Conservation (phyloP, 2,113 vertebrate species). For the Callipepla squamata region DNA sequence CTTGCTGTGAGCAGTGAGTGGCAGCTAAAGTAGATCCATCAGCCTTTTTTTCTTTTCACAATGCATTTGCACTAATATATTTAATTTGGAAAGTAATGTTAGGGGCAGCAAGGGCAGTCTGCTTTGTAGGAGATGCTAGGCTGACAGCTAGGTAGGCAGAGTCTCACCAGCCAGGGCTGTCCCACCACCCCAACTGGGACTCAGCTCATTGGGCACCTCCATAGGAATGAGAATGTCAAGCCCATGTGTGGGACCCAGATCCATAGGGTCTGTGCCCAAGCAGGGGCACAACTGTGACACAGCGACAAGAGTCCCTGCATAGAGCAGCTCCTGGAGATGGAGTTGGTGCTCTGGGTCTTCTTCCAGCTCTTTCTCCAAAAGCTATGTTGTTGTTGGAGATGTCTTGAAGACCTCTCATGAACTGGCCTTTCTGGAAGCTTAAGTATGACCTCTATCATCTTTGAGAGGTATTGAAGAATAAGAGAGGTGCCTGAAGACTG, state of each 20-base stretch:
- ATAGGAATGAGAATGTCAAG: not conserved
- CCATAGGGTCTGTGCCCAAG: fast-evolving
- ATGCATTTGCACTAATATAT: not conserved
- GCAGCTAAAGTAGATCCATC: not conserved
- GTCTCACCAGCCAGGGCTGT: fast-evolving
- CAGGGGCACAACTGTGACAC: not conserved
- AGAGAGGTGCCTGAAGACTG: too few species aligned
- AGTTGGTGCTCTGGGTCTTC: not conserved
- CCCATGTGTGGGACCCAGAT: fast-evolving
- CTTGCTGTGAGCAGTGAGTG: not conserved
- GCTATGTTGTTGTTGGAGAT: not conserved
- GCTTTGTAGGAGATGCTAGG: not conserved
- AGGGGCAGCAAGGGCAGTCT: not conserved
- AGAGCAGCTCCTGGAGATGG: not conserved
- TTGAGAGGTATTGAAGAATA: too few species aligned
- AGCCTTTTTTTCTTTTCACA: not conserved
- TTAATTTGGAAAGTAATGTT: not conserved
- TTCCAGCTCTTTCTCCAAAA: not conserved
- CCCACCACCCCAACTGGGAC: too few species aligned
- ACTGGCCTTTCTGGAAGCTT: not conserved
- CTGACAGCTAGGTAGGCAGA: not conserved
- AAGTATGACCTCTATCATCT: not conserved
- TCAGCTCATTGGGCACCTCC: fast-evolving
- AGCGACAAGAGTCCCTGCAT: too few species aligned
- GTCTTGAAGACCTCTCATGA: fast-evolving